Evolutionary conservation across 2,797 vertebrate species (phyloP).

Genomic region (Premnoplex brunnescens): DNA sequence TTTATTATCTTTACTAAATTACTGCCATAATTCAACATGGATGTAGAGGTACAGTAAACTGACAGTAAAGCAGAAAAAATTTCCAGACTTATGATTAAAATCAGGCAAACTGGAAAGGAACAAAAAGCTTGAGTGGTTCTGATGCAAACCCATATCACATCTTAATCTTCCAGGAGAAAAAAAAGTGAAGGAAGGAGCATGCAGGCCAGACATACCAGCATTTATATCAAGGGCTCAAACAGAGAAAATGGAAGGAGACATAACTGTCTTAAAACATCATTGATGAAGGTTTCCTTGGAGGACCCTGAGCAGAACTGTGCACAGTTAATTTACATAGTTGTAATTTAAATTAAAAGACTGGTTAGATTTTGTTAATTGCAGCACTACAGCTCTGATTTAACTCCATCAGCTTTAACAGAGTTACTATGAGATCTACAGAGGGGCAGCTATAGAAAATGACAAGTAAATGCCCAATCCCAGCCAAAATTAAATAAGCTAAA

Average conservation of each 20-base stretch:
- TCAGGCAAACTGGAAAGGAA: not conserved
- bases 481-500: not conserved
- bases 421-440: not conserved
- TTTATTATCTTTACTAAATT: not conserved
- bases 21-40: not conserved
- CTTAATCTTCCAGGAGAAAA: not conserved
- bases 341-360: not conserved
- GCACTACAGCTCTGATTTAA: not conserved
- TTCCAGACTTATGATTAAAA: not conserved
- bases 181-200: not conserved
- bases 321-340: not conserved
- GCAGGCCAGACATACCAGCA: not conserved
- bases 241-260: not conserved
- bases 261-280: not conserved
- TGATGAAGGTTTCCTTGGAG: not conserved
- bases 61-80: not conserved
- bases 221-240: not conserved
- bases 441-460: not conserved
- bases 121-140: not conserved
- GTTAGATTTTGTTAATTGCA: not conserved
- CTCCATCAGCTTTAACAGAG: not conserved
- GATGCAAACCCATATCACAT: not conserved
- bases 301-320: not conserved
- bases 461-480: not conserved
- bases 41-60: not conserved